Evolutionary conservation across 92 coral and sea anemone species (phyloP), one percentile per base, ranked within the genome.

Genomic region (Palythoa caribaeorum): DNA sequence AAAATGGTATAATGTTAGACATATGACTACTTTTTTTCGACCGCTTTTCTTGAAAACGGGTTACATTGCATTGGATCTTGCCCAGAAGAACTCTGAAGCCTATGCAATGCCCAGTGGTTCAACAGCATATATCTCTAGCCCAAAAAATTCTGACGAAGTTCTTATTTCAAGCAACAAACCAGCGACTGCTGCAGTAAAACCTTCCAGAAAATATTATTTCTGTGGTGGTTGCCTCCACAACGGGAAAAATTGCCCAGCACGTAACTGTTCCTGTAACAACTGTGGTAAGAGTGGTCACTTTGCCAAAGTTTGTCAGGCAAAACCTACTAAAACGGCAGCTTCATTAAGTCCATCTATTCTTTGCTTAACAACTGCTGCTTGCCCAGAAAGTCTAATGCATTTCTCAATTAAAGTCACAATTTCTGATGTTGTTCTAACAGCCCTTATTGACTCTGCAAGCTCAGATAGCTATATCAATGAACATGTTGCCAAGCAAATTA

Each of bases 371-470:
- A n/a, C 53, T 53, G 86, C 86, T 28, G 28, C 28, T 37, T 81
- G 52, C 37, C 86, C 86, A 59, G 86, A 81, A n/a, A 11, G 44
- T 55, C 50, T 81, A 6, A 62, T 11, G 51, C 75, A 81, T 2
- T 17, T 75, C 21, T 81, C 86, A 6, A 50, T 81, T 3, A 35
- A 14, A 3, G 66, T 79, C 72, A 35, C 62, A 35, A 17, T 55
- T n/a, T n/a, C 19, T 14, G 84, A 40, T 10, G 16, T 35, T 21
- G 10, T n/a, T 36, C 62, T 80, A 63, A 80, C 73, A 16, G 85
- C 85, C 39, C 85, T 80, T 59, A 19, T 80, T 80, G 85, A 80
- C 21, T 80, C 74, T 17, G 85, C 73, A 14, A 55, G 85, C 10
- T 55, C 85, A 39, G 71, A 80, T 39, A 62, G 69, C 47, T 80